Conservation (phyloP, 2,797 vertebrate genomes). For the Lycodopsis pacificus region DNA sequence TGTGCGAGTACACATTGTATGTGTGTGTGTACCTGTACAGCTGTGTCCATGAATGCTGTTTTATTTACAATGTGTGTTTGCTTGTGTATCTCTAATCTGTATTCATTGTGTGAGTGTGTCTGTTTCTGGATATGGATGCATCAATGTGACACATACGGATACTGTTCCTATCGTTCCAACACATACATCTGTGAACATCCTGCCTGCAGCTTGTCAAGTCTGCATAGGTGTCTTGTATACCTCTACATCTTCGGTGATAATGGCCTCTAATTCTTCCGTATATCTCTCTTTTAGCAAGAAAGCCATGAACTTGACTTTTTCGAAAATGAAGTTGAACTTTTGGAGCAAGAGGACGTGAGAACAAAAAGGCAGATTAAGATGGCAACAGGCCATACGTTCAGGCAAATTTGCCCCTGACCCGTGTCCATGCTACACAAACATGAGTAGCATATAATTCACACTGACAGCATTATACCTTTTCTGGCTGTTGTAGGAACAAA, state of each 20-base stretch:
- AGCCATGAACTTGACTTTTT: slow-evolving; percentile 49
- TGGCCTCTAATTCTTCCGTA: slow-evolving; percentile 21
- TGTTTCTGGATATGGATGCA: background rate
- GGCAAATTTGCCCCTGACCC: background rate
- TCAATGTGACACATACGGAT: background rate
- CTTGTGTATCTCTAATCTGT: background rate
- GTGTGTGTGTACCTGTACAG: background rate
- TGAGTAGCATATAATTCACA: background rate
- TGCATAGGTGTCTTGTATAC: background rate
- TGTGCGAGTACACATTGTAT: background rate
- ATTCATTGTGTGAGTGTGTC: background rate
- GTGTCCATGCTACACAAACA: background rate
- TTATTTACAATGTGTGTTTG: background rate
- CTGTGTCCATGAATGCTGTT: background rate
- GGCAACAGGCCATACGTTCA: background rate
- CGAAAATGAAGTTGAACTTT: slow-evolving; percentile 40
- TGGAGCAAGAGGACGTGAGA: slow-evolving; percentile 3
- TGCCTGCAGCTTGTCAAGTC: background rate
- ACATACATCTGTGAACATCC: background rate
- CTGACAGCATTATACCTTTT: background rate
- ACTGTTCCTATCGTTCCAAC: background rate
- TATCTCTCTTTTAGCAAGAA: slow-evolving; percentile 16
- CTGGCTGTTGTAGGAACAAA: background rate
- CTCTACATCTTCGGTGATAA: slow-evolving; percentile 1
- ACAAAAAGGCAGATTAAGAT: background rate